These are phyloP conservation scores for Laspeyria flexula DNA, from an alignment of 2,888 invertebrate species.

Conservation along the genomic window DNA sequence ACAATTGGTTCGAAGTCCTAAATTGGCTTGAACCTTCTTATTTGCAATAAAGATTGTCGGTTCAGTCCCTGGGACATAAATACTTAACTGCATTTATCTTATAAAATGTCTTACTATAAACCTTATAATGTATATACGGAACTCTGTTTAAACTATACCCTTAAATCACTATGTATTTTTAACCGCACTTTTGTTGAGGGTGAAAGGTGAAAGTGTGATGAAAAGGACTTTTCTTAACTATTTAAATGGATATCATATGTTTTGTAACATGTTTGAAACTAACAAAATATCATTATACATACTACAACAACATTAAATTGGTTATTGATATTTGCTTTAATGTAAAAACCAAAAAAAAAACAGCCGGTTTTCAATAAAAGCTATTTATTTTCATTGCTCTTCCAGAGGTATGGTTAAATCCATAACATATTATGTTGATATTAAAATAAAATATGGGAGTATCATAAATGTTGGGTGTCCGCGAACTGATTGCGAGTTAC, in stretches of 20 bases:
- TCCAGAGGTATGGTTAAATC: constrained; percentile 29
- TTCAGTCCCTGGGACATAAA: neutral
- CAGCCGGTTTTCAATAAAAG: constrained; percentile 20
- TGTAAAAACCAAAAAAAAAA: constrained; percentile 29
- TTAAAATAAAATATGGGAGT: constrained; percentile 55
- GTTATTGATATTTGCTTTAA: constrained; percentile 30
- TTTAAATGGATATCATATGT: too few species aligned
- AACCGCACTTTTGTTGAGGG: too few species aligned
- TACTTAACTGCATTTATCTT: neutral
- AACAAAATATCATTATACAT: too few species aligned
- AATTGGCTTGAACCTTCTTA: constrained; percentile 3
- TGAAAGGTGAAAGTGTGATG: too few species aligned
- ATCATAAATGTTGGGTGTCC: constrained; percentile 55
- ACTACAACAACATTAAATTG: too few species aligned
- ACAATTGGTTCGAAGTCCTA: constrained; percentile 5
- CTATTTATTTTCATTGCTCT: constrained; percentile 35
- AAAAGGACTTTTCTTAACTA: too few species aligned
- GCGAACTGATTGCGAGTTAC: constrained; percentile 62
- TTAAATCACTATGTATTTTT: too few species aligned
- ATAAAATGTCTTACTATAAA: too few species aligned
- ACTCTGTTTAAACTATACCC: too few species aligned
- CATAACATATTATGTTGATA: constrained; percentile 39
- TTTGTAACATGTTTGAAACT: too few species aligned
- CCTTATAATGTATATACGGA: too few species aligned
- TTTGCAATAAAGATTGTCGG: neutral